Evolutionary conservation across 2,888 invertebrate genomes (phyloP).

Genomic region (Apodemia mormo): DNA sequence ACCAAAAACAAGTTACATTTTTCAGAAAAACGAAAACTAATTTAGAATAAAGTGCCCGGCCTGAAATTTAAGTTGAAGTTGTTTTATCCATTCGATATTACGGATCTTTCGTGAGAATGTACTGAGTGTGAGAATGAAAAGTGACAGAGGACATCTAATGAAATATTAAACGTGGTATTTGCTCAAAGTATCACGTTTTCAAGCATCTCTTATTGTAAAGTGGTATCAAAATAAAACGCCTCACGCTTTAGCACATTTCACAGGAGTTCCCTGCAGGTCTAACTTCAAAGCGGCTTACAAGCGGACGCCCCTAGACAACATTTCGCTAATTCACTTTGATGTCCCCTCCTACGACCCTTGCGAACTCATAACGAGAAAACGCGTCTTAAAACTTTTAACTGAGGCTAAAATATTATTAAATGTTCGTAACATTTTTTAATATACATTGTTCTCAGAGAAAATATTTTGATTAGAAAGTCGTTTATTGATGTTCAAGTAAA

Average conservation of each 20-base stretch:
- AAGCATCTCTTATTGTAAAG: slow-evolving; percentile 39
- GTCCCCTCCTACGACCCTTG: slow-evolving; percentile 57
- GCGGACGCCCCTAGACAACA: slow-evolving; percentile 80
- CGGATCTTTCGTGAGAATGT: neutral
- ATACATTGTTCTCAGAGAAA: slow-evolving; percentile 32
- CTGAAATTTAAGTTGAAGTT: too few relatives aligned
- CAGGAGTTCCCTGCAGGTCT: slow-evolving; percentile 63
- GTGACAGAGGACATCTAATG: slow-evolving; percentile 3
- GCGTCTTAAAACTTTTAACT: slow-evolving; percentile 74
- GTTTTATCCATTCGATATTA: neutral
- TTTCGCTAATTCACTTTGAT: slow-evolving; percentile 81
- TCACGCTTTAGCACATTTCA: slow-evolving; percentile 63
- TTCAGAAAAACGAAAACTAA: too few relatives aligned
- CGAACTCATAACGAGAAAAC: slow-evolving; percentile 69
- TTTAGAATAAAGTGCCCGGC: too few relatives aligned
- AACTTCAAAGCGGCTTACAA: slow-evolving; percentile 79
- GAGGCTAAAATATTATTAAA: slow-evolving; percentile 68
- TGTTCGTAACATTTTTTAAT: slow-evolving; percentile 62
- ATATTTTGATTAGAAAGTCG: slow-evolving; percentile 25
- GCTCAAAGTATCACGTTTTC: slow-evolving; percentile 33
- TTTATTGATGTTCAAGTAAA: slow-evolving; percentile 5
- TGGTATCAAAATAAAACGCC: slow-evolving; percentile 61
- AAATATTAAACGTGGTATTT: neutral
- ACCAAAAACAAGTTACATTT: too few relatives aligned
- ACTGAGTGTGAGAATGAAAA: neutral